These are phyloP conservation scores for human DNA, from an alignment of 2,113 vertebrate species.

Conservation along the genomic window DNA sequence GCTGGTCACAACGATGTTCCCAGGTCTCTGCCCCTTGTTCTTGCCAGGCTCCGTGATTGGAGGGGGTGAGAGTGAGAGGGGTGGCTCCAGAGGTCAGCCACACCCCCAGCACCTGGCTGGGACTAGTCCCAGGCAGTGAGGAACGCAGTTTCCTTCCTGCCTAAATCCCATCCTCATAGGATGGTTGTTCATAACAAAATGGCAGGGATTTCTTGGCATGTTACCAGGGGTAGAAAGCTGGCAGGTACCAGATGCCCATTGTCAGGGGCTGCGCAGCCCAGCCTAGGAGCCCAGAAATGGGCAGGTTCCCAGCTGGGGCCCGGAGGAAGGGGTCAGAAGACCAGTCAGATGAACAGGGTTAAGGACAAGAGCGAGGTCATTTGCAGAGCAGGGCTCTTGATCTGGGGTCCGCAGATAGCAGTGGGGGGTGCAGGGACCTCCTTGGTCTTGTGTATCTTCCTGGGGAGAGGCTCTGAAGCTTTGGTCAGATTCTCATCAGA, in stretches of 20 bases:
- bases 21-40: neutral
- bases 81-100: neutral
- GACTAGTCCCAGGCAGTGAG: neutral
- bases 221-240: neutral
- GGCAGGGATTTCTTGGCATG: neutral
- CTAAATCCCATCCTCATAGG: neutral
- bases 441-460: neutral
- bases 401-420: neutral
- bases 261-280: neutral
- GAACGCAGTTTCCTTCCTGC: neutral
- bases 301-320: neutral
- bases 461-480: neutral
- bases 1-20: neutral
- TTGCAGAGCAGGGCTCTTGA: neutral
- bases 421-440: neutral
- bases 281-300: neutral
- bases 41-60: neutral
- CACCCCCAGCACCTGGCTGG: neutral
- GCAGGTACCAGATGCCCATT: neutral
- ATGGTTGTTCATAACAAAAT: neutral
- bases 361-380: neutral
- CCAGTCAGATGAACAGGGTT: neutral
- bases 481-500: neutral
- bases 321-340: neutral
- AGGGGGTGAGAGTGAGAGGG: neutral